Evolutionary conservation across 1,140 invertebrate species (phyloP), one percentile per base, ranked within the genome.

Genomic region (Stratiolaelaps scimitus): DNA sequence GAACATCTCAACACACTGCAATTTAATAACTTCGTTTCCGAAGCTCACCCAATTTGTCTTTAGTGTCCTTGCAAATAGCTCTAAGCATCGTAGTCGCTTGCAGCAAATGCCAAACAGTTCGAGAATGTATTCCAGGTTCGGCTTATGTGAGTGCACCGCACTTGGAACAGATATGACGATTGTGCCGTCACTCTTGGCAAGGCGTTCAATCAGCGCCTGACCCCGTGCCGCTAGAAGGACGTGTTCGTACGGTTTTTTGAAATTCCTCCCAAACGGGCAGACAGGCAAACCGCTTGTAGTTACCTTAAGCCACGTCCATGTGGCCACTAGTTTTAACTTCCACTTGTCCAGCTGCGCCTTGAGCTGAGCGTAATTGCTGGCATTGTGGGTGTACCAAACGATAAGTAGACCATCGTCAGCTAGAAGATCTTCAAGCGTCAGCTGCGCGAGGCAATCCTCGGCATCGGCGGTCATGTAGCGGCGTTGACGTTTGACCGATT

Each of bases 191-290:
- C 53, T 60, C 20, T 60, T 34, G 23, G 26, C 15, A 23, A n/a
- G 26, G 2, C 10, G 17, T 26, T n/a, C 53, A 6, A 23, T 15
- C 17, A 20, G 26, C 20, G 2, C 2, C 17, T 17, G 26, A 23
- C 10, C 23, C 26, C 53, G 26, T 4, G 53, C 23, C 20, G 53
- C 53, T 4, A 60, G 53, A 15, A 60, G 23, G 4, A 60, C 26
- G 34, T 60, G 53, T 23, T 60, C 53, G 23, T 60, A 60, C 15
- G 53, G 53, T 26, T 60, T 60, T 23, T 60, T 60, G 53, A 60
- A 60, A 23, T 60, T 60, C 6, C 53, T 15, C 15, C 53, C 53
- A 15, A 60, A 60, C 1, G 53, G 53, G 23, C 53, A 60, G 10
- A 60, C 26, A 4, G 17, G n/a, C 34, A 4, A 19, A 2, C 53